Percentiles rank a stretch among this genome's conserved stretches.
Conservation (phyloP, 2,888 invertebrate genomes). For the Oegoconia quadripuncta region DNA sequence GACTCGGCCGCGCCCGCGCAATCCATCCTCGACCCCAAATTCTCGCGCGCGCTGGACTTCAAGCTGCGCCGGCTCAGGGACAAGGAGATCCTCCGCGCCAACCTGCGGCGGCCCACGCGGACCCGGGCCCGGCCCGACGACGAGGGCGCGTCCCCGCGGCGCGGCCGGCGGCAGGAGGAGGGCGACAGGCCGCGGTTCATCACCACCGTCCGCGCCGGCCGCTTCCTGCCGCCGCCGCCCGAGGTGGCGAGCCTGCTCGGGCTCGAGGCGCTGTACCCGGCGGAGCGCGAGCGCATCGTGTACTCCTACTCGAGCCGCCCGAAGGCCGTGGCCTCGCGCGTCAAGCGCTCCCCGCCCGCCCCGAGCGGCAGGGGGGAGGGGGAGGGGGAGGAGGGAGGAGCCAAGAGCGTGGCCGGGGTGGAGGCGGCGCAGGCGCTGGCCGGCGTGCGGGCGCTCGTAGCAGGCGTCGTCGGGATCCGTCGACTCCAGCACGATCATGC, state of each 20-base stretch:
- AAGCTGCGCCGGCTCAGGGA: slow-evolving; percentile 85
- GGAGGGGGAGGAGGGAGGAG: not conserved
- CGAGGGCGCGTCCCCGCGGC: slow-evolving; percentile 25
- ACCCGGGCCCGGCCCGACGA: slow-evolving; percentile 26
- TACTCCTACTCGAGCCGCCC: slow-evolving; percentile 85
- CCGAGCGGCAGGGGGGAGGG: slow-evolving; percentile 1
- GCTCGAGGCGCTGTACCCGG: slow-evolving; percentile 62
- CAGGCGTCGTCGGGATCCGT: slow-evolving; percentile 49
- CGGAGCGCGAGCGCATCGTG: slow-evolving; percentile 48
- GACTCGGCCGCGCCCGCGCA: slow-evolving; percentile 26
- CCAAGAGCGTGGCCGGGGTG: not conserved
- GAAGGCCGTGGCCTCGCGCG: slow-evolving; percentile 60
- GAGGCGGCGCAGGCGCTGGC: slow-evolving; percentile 23
- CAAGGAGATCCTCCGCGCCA: slow-evolving; percentile 66
- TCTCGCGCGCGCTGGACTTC: slow-evolving; percentile 85
- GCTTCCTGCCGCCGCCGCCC: slow-evolving; percentile 88
- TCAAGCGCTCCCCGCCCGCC: slow-evolving; percentile 12
- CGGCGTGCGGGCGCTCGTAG: slow-evolving; percentile 51
- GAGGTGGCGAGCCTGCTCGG: slow-evolving; percentile 83
- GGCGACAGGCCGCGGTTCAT: slow-evolving; percentile 82
- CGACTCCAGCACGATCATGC: slow-evolving; percentile 22
- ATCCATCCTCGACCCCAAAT: slow-evolving; percentile 71
- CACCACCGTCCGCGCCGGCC: slow-evolving; percentile 88
- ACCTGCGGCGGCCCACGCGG: slow-evolving; percentile 49
- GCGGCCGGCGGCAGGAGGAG: slow-evolving; percentile 24